Evolutionary conservation across 2,888 invertebrate species (phyloP).

Genomic region (Liopterus haemorrhoidalis): DNA sequence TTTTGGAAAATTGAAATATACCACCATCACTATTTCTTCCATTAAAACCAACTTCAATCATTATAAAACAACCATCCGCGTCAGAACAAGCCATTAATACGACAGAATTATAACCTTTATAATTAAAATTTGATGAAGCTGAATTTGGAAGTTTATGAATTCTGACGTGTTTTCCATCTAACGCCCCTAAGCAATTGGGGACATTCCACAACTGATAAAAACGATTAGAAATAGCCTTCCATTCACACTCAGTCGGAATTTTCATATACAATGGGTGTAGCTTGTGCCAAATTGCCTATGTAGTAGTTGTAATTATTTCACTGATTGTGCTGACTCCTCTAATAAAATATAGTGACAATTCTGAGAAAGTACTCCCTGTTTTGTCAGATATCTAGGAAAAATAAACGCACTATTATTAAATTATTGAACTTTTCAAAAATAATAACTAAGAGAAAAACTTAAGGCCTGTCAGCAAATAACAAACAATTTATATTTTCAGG

Average conservation of each 20-base stretch:
- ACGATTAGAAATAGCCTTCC: conserved; percentile 31
- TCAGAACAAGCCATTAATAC: conserved; percentile 35
- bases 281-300: conserved; percentile 28
- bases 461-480: too few species aligned
- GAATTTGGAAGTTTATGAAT: conserved; percentile 34
- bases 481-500: too few species aligned
- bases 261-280: conserved; percentile 28
- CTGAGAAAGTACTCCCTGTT: conserved; percentile 29
- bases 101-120: conserved; percentile 35
- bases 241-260: conserved; percentile 28
- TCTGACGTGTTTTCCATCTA: conserved; percentile 35
- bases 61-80: conserved; percentile 36
- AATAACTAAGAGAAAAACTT: too few species aligned
- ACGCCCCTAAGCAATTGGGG: conserved; percentile 33
- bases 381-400: conserved; percentile 32
- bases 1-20: conserved; percentile 28
- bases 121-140: conserved; percentile 34
- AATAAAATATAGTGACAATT: conserved; percentile 30
- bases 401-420: conserved; percentile 3
- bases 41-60: conserved; percentile 34
- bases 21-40: conserved; percentile 8
- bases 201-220: conserved; percentile 34
- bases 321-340: conserved; percentile 31
- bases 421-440: conserved; percentile 15
- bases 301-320: conserved; percentile 29